A percentile compares a stretch with the other conserved stretches of the same genome.
Conservation (phyloP, 2,797 vertebrate species). For the Neoniphon sammara region DNA sequence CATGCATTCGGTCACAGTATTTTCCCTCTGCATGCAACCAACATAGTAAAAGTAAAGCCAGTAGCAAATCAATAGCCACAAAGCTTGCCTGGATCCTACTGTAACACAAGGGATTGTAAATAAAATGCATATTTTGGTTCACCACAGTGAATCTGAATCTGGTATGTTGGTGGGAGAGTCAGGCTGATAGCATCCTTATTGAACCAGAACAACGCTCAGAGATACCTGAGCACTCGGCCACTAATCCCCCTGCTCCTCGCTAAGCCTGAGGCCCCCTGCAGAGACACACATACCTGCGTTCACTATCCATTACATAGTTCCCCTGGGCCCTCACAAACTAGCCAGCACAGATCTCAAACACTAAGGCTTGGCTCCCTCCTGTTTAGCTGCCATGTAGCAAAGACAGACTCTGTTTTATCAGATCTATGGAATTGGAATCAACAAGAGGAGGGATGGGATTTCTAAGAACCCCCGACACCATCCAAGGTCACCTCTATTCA, state of each 20-base stretch:
- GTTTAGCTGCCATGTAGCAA: constrained; percentile 16
- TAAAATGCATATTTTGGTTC: neutral
- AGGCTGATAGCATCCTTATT: constrained; percentile 51
- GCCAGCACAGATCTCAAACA: constrained; percentile 39
- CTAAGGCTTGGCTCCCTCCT: constrained; percentile 11
- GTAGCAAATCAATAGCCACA: neutral
- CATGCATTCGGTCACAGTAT: neutral
- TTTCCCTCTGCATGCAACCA: neutral
- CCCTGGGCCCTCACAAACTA: constrained; percentile 21
- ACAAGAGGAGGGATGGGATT: constrained; percentile 35
- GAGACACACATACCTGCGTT: constrained; percentile 72
- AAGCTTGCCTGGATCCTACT: neutral
- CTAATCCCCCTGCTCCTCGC: constrained; percentile 44
- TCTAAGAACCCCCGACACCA: constrained; percentile 37
- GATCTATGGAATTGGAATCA: constrained; percentile 35
- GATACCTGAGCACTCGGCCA: constrained; percentile 66
- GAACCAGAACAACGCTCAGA: constrained; percentile 69
- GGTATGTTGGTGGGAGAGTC: constrained; percentile 23
- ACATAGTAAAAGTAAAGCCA: neutral
- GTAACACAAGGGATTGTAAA: neutral
- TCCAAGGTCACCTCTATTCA: constrained; percentile 60
- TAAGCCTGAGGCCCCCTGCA: constrained; percentile 66
- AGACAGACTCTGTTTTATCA: constrained; percentile 35
- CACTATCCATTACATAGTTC: constrained; percentile 72
- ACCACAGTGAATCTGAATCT: constrained; percentile 26